A percentile compares a stretch with the other conserved stretches of the same genome.
Evolutionary conservation across 2,113 vertebrate genomes (phyloP).

Genomic region (Ageneiosus marmoratus): DNA sequence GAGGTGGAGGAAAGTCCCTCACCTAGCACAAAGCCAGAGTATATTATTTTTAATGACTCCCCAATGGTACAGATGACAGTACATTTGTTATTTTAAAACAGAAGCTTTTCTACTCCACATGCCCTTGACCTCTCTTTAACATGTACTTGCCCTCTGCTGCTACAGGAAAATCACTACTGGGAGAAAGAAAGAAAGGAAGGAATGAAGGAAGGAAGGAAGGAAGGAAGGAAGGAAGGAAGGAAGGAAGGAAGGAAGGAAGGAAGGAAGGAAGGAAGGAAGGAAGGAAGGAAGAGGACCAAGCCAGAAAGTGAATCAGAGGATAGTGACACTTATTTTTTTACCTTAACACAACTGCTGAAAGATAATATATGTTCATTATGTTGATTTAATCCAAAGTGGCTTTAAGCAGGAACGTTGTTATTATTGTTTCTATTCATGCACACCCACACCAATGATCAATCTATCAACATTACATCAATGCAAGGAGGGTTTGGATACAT

Average conservation of each 20-base stretch:
- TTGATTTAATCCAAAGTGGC: slow-evolving; percentile 32
- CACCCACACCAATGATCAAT: slow-evolving; percentile 19
- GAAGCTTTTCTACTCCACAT: slow-evolving; percentile 48
- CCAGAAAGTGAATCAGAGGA: slow-evolving; percentile 7
- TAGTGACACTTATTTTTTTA: slow-evolving; percentile 17
- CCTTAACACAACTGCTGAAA: slow-evolving; percentile 8
- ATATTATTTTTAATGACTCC: slow-evolving; percentile 89
- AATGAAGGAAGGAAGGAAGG: neutral
- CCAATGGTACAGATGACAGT: slow-evolving; percentile 53
- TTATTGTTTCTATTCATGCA: slow-evolving; percentile 20
- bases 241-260: neutral
- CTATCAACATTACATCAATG: slow-evolving; percentile 33
- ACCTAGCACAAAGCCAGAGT: slow-evolving; percentile 73
- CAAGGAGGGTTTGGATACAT: slow-evolving; percentile 9
- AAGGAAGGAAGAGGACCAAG: neutral
- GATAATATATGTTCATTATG: slow-evolving; percentile 33
- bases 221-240: neutral
- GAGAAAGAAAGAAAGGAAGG: neutral
- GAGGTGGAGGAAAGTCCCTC: slow-evolving; percentile 39
- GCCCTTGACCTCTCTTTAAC: slow-evolving; percentile 60
- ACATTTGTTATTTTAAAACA: slow-evolving; percentile 75
- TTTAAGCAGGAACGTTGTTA: slow-evolving; percentile 30
- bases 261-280: neutral
- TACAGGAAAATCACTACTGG: slow-evolving; percentile 33
- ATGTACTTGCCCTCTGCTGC: slow-evolving; percentile 25